Base-by-base conservation (phyloP, 2,888 invertebrate genomes). In the Lepidocyrtinus sp. region DNA sequence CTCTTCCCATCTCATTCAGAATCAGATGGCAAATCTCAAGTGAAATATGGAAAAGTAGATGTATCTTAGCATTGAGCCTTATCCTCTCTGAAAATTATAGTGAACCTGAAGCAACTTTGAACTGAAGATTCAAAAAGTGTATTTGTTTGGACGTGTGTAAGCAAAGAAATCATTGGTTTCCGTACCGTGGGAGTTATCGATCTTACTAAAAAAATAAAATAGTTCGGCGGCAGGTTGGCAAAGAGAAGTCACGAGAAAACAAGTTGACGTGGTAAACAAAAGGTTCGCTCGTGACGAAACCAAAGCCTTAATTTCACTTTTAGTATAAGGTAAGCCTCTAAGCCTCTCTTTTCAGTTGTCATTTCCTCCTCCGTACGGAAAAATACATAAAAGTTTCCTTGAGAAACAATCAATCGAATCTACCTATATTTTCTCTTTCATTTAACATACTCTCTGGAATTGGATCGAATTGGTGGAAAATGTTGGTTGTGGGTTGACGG, bases 391-490 rank as follows among this genome's bases (percentile, higher is more conserved):
- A 50, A 50, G 2, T 50, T 15, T 50, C 59, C 15, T 59, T 59
- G 59, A 59, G 59, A 59, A 22, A 21, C 59, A 59, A 59, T 59
- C 59, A 59, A 59, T 59, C n/a, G n/a, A n/a, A n/a, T n/a, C 59
- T 22, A 59, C 59, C 59, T 59, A 59, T 21, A 21, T 59, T 59
- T 59, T 59, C 59, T 59, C 59, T 59, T 59, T 59, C 59, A 59
- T 59, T 59, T 9, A 59, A 22, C 59, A 59, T 9, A 9, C 21
- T 59, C 7, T 21, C 21, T 59, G 15, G 19, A 21, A 21, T 59
- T 21, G 59, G 22, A 2, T 59, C 21, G n/a, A 59, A 59, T 59
- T 19, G 59, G 59, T 9, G n/a, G n/a, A 55, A 59, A 59, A 59
- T 59, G 21, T 59, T n/a, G n/a, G n/a, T n/a, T n/a, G n/a, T n/a